Percentiles rank a stretch among this genome's conserved stretches.
These are phyloP conservation scores for Sternarchorhynchus goeldii DNA, from an alignment of 2,797 vertebrate genomes.

Conservation along the genomic window DNA sequence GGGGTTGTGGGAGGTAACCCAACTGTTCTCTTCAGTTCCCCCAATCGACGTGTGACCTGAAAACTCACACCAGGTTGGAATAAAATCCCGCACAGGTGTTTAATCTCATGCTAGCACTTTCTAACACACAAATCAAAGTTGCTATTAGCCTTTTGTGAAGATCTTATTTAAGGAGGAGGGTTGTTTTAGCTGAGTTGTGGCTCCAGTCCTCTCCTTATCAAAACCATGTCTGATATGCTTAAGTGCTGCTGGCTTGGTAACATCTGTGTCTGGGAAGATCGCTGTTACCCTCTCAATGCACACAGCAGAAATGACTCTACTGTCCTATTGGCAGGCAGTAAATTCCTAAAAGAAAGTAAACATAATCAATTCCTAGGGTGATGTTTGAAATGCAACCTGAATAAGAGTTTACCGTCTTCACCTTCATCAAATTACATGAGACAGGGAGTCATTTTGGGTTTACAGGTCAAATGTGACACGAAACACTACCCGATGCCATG, in stretches of 20 bases:
- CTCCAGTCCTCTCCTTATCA: conserved; percentile 61
- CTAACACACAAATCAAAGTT: conserved; percentile 38
- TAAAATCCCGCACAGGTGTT: conserved; percentile 30
- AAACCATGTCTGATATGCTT: conserved; percentile 45
- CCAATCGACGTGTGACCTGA: conserved; percentile 16
- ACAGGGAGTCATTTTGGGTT: too few relatives aligned
- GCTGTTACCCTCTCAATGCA: background rate
- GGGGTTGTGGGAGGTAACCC: conserved; percentile 27
- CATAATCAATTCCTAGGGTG: too few relatives aligned
- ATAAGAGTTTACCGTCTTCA: too few relatives aligned
- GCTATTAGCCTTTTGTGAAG: conserved; percentile 54
- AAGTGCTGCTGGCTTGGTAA: conserved; percentile 36
- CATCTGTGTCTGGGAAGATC: conserved; percentile 29
- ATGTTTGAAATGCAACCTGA: too few relatives aligned
- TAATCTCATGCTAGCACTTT: conserved; percentile 13
- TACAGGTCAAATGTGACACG: too few relatives aligned
- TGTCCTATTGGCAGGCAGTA: background rate
- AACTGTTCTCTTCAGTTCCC: background rate
- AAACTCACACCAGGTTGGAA: background rate
- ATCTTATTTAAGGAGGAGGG: conserved; percentile 56
- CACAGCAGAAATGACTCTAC: background rate
- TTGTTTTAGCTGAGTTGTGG: conserved; percentile 56
- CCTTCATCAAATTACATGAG: too few relatives aligned
- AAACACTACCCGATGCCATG: too few relatives aligned
- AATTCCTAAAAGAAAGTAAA: background rate